These are phyloP conservation scores for Dromaius novaehollandiae DNA, from an alignment of 2,113 vertebrate species.

Conservation along the genomic window DNA sequence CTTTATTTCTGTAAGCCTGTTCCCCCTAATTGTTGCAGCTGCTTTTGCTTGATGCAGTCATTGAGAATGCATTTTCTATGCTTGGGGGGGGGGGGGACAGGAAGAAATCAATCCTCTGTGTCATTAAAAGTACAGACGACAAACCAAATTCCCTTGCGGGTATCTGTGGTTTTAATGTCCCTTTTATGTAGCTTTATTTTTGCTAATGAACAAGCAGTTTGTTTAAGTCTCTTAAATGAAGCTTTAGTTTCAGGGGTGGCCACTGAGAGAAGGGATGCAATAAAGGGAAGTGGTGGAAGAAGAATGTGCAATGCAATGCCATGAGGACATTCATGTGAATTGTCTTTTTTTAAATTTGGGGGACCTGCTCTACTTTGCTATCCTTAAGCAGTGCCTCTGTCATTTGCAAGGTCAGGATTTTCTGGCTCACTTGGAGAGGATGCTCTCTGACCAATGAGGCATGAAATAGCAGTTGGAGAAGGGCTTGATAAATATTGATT, in stretches of 20 bases:
- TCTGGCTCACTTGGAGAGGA: constrained; percentile 48
- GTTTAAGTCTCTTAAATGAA: constrained; percentile 21
- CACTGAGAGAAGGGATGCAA: neutral
- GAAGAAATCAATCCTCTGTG: constrained; percentile 38
- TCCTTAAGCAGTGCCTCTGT: constrained; percentile 22
- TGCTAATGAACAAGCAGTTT: constrained; percentile 38
- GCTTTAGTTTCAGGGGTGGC: neutral
- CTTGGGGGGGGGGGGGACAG: neutral
- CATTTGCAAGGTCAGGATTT: constrained; percentile 67
- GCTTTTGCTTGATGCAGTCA: constrained; percentile 16
- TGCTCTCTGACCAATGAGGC: constrained; percentile 66
- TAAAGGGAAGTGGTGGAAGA: neutral
- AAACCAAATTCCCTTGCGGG: constrained; percentile 11
- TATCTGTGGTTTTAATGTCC: constrained; percentile 31
- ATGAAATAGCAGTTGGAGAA: constrained; percentile 70
- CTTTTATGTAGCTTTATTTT: constrained; percentile 34
- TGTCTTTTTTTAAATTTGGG: neutral
- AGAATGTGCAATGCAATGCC: neutral
- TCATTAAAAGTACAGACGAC: neutral
- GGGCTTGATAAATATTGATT: constrained; percentile 76
- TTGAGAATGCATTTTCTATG: neutral
- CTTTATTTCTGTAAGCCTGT: neutral
- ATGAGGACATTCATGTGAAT: neutral
- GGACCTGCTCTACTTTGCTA: neutral
- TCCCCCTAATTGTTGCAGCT: neutral